These are phyloP conservation scores for Pangasianodon gigas DNA, from an alignment of 2,113 vertebrate genomes.

Conservation along the genomic window DNA sequence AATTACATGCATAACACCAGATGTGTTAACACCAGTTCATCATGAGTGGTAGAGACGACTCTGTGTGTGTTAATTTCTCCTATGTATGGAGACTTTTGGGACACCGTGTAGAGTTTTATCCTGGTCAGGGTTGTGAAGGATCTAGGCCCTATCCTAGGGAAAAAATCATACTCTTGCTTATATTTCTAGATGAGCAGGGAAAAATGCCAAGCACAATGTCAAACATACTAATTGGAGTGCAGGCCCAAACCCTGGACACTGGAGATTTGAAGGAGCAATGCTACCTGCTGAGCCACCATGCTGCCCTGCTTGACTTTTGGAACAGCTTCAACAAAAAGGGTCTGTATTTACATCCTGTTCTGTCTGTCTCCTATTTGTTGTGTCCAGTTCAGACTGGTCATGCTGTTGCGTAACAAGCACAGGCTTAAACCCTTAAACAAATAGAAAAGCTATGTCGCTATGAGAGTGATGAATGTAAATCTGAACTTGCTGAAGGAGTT, in stretches of 20 bases:
- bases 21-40: no score
- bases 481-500: not conserved
- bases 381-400: not conserved
- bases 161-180: not conserved
- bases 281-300: not conserved
- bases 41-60: no score
- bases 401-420: not conserved
- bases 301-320: not conserved
- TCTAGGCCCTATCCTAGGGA: not conserved
- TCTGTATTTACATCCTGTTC: not conserved
- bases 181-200: not conserved
- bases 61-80: no score
- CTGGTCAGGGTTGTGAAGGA: not conserved
- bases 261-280: not conserved
- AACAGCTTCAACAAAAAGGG: not conserved
- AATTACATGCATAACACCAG: no score
- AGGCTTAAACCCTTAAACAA: not conserved
- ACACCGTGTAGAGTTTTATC: not conserved
- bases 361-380: constrained; percentile 7
- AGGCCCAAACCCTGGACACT: not conserved
- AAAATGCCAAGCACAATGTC: not conserved
- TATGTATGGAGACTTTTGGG: no score
- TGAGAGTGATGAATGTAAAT: not conserved
- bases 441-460: not conserved
- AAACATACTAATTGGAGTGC: not conserved